Conservation (phyloP, 2,797 vertebrate genomes). For the Petrocephalus schoutedeni region DNA sequence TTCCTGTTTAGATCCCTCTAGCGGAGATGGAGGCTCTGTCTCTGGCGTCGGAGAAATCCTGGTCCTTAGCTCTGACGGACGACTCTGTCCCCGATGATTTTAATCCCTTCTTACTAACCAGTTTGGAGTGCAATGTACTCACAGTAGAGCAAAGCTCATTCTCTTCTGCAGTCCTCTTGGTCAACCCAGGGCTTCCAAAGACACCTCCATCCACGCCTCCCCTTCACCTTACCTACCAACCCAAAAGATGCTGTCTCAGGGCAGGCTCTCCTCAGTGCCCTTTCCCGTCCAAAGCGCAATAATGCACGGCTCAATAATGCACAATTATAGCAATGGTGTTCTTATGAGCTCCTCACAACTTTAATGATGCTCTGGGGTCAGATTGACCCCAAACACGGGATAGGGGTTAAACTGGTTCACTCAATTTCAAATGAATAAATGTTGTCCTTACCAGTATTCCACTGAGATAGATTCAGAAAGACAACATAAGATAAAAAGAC, state of each 20-base stretch:
- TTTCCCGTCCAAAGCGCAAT: constrained; percentile 37
- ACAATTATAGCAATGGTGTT: neutral
- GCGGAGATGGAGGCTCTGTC: constrained; percentile 99
- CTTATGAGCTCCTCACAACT: neutral
- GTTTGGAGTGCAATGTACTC: constrained; percentile 95
- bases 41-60: constrained; percentile 97
- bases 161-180: constrained; percentile 43
- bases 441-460: neutral
- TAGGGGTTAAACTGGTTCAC: neutral
- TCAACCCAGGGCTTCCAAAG: constrained; percentile 64
- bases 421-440: neutral
- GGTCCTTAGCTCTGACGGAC: constrained; percentile 96
- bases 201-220: constrained; percentile 36
- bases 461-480: neutral
- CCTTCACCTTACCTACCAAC: neutral
- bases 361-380: neutral
- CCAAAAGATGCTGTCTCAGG: neutral
- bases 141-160: constrained; percentile 58
- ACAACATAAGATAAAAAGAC: neutral
- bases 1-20: constrained; percentile 96
- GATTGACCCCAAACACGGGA: too few species aligned
- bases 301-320: constrained; percentile 13
- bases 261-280: constrained; percentile 1
- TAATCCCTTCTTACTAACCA: constrained; percentile 90
- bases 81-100: constrained; percentile 89